phyloP scores from a whole-genome alignment of 1,140 invertebrate species.

The Drosophila melanica region DNA sequence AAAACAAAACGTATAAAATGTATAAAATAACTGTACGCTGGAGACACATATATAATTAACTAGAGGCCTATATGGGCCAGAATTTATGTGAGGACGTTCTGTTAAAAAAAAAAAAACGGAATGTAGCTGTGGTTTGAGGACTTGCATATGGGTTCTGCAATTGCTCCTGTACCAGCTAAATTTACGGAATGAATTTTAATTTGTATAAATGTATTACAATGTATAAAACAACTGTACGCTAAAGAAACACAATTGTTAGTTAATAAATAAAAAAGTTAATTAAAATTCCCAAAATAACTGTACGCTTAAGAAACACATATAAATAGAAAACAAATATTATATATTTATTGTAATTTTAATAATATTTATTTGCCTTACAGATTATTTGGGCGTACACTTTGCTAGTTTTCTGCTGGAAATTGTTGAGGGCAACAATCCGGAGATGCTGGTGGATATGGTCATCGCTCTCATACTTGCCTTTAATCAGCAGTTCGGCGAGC shows the following conservation, averaged over 20 bases:
- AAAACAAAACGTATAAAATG: no score
- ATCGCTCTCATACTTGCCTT: slow-evolving; percentile 93
- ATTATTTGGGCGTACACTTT: slow-evolving; percentile 92
- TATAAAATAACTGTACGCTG: neutral
- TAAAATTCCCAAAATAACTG: no score
- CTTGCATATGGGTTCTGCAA: neutral
- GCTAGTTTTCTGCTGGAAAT: slow-evolving; percentile 90
- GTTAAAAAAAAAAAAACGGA: no score
- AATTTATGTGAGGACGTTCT: no score
- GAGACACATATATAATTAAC: neutral
- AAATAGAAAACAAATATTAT: no score
- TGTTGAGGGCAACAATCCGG: slow-evolving; percentile 91
- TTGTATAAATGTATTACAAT: no score
- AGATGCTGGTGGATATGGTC: slow-evolving; percentile 92
- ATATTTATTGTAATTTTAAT: neutral
- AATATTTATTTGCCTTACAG: slow-evolving; percentile 85
- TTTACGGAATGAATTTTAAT: neutral
- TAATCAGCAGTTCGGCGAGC: slow-evolving; percentile 92
- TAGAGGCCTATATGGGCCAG: no score
- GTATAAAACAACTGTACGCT: no score
- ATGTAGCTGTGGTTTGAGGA: slow-evolving; percentile 5
- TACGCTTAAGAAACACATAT: no score
- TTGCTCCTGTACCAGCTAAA: slow-evolving; percentile 8
- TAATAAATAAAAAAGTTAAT: no score
- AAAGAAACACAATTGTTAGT: no score